Evolutionary conservation across 2,797 vertebrate genomes (phyloP), one percentile per base, ranked within the genome.

Genomic region (Oophaga sylvatica): DNA sequence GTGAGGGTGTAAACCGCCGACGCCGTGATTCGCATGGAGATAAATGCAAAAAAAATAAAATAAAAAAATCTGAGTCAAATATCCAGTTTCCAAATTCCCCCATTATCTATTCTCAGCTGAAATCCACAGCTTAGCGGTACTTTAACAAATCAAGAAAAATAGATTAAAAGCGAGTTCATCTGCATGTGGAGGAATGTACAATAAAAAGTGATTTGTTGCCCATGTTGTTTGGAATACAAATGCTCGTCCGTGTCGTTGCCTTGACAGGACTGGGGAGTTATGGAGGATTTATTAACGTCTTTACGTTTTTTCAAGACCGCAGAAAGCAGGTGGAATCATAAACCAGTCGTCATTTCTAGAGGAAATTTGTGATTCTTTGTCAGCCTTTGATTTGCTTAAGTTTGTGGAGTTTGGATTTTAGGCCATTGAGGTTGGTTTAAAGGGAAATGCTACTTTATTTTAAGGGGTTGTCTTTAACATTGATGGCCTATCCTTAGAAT

Each of bases 151-250:
- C 84, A 71, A 71, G 71, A 63, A 19, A 83, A 78, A 78, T 59
- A 86, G 80, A 86, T 89, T 79, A 89, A 80, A 83, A 56, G 53
- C 63, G 48, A 81, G 63, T 80, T 78, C 84, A 86, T 87, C 88
- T 83, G 63, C 84, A 83, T 86, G 84, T 82, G 35, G 79, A 73
- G 56, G 65, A 63, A 59, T 70, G 75, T 81, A 86, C 88, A 79
- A 89, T 89, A 83, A 86, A 86, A 81, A 83, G 84, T 77, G 73
- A 89, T 89, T 89, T 89, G 80, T 62, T 70, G 48, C 41, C 29
- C 62, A 35, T 29, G 84, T 56, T 86, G 88, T 78, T 80, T 75
- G 19, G 84, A 86, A 87, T 89, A 83, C 84, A 79, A 83, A 89
- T 89, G 80, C 71, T 29, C 48, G 48, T 53, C 48, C n/a, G 19